These are phyloP conservation scores for Phoenoteleia sp. DNA, from an alignment of 2,888 invertebrate genomes.

Conservation along the genomic window DNA sequence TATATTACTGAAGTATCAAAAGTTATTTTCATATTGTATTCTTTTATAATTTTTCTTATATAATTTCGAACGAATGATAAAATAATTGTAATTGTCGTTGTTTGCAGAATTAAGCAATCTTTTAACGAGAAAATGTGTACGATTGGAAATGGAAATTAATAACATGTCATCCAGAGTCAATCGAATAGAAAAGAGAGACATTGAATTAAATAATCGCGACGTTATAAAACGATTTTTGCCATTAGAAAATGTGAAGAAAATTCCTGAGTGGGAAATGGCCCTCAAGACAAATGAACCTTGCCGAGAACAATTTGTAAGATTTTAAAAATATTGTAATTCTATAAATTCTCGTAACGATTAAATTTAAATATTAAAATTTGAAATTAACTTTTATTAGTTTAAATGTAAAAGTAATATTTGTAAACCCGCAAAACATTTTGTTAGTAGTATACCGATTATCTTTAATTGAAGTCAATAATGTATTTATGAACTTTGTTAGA, in stretches of 20 bases:
- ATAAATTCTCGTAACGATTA: no score
- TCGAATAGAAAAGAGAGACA: neutral
- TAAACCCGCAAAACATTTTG: neutral
- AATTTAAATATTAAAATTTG: neutral
- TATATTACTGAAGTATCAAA: no score
- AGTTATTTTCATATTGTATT: no score
- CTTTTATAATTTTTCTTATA: no score
- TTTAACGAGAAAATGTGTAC: neutral
- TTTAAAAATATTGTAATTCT: neutral
- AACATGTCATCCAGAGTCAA: neutral
- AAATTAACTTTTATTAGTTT: neutral
- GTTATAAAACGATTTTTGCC: neutral
- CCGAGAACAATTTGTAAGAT: neutral
- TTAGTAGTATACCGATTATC: neutral
- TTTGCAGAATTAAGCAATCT: neutral
- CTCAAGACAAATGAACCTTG: neutral
- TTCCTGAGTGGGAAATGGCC: neutral
- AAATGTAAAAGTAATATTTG: neutral
- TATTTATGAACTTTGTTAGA: neutral
- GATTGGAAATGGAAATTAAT: neutral
- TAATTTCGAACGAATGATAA: no score
- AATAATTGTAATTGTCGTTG: neutral
- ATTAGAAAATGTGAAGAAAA: neutral
- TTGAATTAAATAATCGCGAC: neutral
- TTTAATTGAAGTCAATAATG: neutral